phyloP scores from a whole-genome alignment of 2,888 invertebrate species.

The Neoitamus cyanurus region DNA sequence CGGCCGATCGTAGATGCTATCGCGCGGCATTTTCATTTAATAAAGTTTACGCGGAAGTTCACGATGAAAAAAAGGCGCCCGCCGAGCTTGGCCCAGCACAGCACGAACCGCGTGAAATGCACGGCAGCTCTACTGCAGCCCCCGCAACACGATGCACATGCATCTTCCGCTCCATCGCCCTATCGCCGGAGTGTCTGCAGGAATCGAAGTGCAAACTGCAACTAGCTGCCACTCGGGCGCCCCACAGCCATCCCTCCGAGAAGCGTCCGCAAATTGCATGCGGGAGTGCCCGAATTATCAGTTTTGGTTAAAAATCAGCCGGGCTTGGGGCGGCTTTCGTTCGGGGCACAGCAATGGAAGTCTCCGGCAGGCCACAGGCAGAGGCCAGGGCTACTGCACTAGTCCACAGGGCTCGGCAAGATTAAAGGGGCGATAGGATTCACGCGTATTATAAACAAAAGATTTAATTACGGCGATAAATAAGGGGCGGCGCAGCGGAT shows the following conservation, averaged over 20 bases:
- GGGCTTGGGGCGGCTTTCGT: not conserved
- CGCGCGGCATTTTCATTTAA: constrained; percentile 32
- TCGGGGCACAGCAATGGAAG: not conserved
- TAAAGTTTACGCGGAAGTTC: constrained; percentile 36
- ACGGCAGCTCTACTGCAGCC: not conserved
- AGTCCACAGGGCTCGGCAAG: not conserved
- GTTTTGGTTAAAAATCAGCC: not conserved
- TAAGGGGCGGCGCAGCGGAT: not conserved
- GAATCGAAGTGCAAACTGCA: constrained; percentile 36
- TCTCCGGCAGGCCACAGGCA: not conserved
- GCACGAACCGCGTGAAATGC: constrained; percentile 10
- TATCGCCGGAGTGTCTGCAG: not conserved
- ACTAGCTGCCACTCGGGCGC: not conserved
- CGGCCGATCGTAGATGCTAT: constrained; percentile 29
- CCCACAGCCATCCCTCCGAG: not conserved
- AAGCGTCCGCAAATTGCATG: constrained; percentile 11
- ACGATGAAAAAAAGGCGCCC: not conserved
- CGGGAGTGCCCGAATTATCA: constrained; percentile 27
- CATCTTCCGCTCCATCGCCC: constrained; percentile 1
- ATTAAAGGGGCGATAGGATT: constrained; percentile 44
- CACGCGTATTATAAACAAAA: constrained; percentile 45
- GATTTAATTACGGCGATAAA: constrained; percentile 44
- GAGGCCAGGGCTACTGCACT: not conserved
- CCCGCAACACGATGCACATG: not conserved
- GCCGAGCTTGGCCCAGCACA: not conserved